Evolutionary conservation across 1,140 invertebrate species (phyloP), one percentile per base, ranked within the genome.

Genomic region (Drosophila arizonae): DNA sequence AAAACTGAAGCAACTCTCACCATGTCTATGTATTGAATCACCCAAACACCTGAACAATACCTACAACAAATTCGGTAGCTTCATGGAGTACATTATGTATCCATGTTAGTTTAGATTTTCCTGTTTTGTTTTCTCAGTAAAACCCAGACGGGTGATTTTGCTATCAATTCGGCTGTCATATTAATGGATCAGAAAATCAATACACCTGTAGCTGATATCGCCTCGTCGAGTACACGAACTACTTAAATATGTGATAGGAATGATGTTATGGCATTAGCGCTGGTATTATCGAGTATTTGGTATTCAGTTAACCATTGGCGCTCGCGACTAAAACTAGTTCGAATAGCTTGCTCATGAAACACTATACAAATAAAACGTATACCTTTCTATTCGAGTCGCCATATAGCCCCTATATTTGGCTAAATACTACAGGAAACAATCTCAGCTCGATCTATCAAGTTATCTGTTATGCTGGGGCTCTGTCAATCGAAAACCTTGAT

Each of bases 401-500:
- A n/a, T 57, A 60, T 60, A 45, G 56, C 36, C 33, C 33, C 8
- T 10, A 10, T 36, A 67, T 58, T 8, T 41, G n/a, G 28, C 17
- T 39, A 11, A 39, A 39, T 39, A 36, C n/a, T 43, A 10, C 13
- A 6, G 26, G 8, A 28, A 54, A 17, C 28, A 10, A 33, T 8
- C 21, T 64, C 0, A 28, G 6, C 36, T 55, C 2, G 26, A 10
- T 36, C 48, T 6, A 58, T 46, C 46, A 63, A 69, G 41, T 48
- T 51, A 13, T 4, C 46, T 65, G 61, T 65, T 30, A 72, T 72
- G 70, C 41, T 61, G 64, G 45, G 52, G 9, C 30, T 39, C 4
- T 50, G 41, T 39, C 50, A 33, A 24, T 39, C 52, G 9, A 30
- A 52, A 41, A 43, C n/a, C 13, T 21, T 58, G 26, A 52, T 73